Evolutionary conservation across 2,888 invertebrate genomes (phyloP).

Genomic region (Hydraecia micacea): DNA sequence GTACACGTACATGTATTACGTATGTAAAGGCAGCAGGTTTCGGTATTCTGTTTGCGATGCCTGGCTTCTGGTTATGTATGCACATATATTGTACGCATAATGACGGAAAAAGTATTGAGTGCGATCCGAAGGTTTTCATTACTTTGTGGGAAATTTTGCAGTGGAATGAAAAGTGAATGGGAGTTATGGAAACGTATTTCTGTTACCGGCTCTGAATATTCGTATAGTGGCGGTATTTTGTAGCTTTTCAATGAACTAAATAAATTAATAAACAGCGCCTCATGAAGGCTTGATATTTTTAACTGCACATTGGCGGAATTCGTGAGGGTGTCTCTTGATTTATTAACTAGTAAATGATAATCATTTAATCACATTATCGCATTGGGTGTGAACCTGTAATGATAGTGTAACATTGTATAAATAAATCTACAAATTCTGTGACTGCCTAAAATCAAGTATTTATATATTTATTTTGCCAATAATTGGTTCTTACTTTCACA

Average conservation of each 20-base stretch:
- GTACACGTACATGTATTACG: not conserved
- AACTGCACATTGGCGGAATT: too few species aligned
- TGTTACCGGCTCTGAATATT: not conserved
- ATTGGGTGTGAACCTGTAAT: too few species aligned
- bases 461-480: not conserved
- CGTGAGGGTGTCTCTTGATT: too few species aligned
- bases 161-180: not conserved
- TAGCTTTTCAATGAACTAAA: not conserved
- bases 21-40: constrained; percentile 38
- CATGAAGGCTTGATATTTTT: too few species aligned
- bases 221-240: not conserved
- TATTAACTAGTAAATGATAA: too few species aligned
- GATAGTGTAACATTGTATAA: too few species aligned
- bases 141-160: constrained; percentile 23
- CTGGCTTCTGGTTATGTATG: constrained; percentile 27
- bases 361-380: too few species aligned
- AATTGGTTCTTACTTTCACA: not conserved
- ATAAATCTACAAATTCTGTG: not conserved
- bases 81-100: constrained; percentile 48
- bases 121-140: constrained; percentile 51
- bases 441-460: not conserved
- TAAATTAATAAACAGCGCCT: too few species aligned
- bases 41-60: constrained; percentile 54
- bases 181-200: not conserved
- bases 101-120: constrained; percentile 49